A percentile compares a stretch with the other conserved stretches of the same genome.
Conservation (phyloP, 2,113 vertebrate species). For the Menura novaehollandiae region DNA sequence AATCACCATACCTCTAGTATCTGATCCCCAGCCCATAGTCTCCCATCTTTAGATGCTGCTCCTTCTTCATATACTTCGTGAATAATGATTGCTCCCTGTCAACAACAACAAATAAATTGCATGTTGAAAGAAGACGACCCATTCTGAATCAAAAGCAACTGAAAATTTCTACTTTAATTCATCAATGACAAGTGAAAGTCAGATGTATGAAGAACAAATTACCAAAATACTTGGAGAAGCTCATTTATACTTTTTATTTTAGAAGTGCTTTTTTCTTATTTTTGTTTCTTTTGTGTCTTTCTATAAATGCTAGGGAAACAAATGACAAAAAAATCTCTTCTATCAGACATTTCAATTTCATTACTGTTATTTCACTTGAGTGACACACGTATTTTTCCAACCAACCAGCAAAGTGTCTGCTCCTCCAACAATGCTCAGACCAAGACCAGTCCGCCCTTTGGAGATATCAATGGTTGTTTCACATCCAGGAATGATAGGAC, state of each 20-base stretch:
- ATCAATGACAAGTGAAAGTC: background rate
- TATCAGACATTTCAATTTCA: background rate
- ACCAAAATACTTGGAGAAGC: background rate
- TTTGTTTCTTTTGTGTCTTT: background rate
- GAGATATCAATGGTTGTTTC: constrained; percentile 97
- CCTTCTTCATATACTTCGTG: constrained; percentile 98
- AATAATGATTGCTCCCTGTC: constrained; percentile 94
- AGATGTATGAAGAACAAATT: background rate
- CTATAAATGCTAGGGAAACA: background rate
- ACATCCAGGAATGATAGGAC: constrained; percentile 95
- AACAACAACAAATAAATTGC: background rate
- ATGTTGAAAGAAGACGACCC: background rate
- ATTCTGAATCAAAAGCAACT: background rate
- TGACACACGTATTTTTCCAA: background rate
- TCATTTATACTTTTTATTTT: background rate
- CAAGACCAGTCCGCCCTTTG: constrained; percentile 92
- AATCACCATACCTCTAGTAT: constrained; percentile 85
- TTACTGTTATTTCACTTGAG: background rate
- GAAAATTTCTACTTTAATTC: background rate
- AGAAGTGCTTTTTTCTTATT: background rate
- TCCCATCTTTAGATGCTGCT: constrained; percentile 93
- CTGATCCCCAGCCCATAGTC: constrained; percentile 97
- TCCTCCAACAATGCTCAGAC: constrained; percentile 96
- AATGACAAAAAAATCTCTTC: background rate
- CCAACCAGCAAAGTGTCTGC: constrained; percentile 93